A percentile compares a stretch with the other conserved stretches of the same genome.
Evolutionary conservation across 2,888 invertebrate genomes (phyloP).

Genomic region (Nysson spinosus): DNA sequence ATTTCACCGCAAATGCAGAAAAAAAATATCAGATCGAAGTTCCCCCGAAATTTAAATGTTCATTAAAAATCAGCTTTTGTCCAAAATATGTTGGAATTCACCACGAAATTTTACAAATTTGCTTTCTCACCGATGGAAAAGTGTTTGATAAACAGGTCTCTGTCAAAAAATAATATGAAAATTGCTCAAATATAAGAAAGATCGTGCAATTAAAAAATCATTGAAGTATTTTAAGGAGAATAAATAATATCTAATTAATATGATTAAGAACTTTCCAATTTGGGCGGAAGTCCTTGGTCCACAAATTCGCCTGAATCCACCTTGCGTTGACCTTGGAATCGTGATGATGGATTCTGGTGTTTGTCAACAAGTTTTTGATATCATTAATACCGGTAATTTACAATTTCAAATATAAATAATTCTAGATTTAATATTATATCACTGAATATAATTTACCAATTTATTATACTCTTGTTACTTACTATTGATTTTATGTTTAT

Average conservation of each 20-base stretch:
- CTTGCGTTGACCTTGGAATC: slow-evolving; percentile 39
- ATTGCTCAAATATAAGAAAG: too few species aligned
- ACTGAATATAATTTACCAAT: not conserved
- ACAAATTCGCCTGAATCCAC: slow-evolving; percentile 32
- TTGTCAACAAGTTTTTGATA: slow-evolving; percentile 34
- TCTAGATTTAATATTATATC: not conserved
- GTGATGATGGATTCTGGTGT: slow-evolving; percentile 30
- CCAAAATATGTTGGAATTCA: slow-evolving; percentile 24
- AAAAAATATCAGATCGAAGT: slow-evolving; percentile 23
- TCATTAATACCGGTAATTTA: slow-evolving; percentile 36
- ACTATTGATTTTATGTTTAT: not conserved
- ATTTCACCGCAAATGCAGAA: not conserved
- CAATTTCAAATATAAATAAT: not conserved
- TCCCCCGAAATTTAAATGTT: slow-evolving; percentile 16
- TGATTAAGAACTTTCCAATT: slow-evolving; percentile 27
- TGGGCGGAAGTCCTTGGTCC: slow-evolving; percentile 27
- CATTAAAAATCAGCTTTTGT: slow-evolving; percentile 16
- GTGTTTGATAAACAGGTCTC: slow-evolving; percentile 17
- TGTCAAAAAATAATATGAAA: not conserved
- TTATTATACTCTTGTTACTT: not conserved
- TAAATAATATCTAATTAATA: not conserved
- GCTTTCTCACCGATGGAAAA: not conserved
- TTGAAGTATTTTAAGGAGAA: not conserved
- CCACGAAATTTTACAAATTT: slow-evolving; percentile 24
- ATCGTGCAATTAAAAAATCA: not conserved